Base-by-base conservation (phyloP, 2,113 vertebrate genomes). In the Caranx melampygus region DNA sequence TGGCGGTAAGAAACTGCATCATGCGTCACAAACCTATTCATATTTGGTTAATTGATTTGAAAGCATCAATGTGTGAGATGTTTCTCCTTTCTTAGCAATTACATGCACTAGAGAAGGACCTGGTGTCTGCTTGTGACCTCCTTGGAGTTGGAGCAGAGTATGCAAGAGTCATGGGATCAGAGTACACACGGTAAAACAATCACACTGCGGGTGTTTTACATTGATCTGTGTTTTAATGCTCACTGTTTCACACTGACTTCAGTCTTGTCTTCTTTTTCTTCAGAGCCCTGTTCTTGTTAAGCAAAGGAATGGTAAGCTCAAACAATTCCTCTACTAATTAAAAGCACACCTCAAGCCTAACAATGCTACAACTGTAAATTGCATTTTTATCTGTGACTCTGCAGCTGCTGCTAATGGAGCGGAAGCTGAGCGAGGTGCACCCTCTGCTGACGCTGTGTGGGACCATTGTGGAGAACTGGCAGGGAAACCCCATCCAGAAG, bases 391-490 rank as follows among this genome's bases (percentile, higher is more conserved):
- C 6, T 73, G 72, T 68, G 33, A 12, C 35, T 20, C 65, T 68
- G 35, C 37, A 98, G 96, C 93, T 98, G 81, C 93, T 98, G 55
- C 88, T 98, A 51, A 98, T 98, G 97, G 97, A 98, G 84, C 88
- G 96, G 31, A 98, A 98, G 88, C 92, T 98, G 71, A 96, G 96
- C 62, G 97, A 98, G 86, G 96, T 98, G 3, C 97, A 98, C 49
- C 97, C 97, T 0, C 92, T 98, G 78, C 95, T 98, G 35, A 97
- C 97, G 0, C 94, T 97, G 3, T 98, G 97, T 0, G 97, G 97
- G 61, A 97, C 97, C 83, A 98, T 98, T 0, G 97, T 98, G 31
- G 97, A 98, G 79, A 98, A 96, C 89, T 98, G 97, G 97, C 97
- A 98, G 78, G 97, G 97, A 1, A 98, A 98, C 75, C 97, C 97